Conservation (phyloP, 1,140 invertebrate species). For the Aphelinus certus region DNA sequence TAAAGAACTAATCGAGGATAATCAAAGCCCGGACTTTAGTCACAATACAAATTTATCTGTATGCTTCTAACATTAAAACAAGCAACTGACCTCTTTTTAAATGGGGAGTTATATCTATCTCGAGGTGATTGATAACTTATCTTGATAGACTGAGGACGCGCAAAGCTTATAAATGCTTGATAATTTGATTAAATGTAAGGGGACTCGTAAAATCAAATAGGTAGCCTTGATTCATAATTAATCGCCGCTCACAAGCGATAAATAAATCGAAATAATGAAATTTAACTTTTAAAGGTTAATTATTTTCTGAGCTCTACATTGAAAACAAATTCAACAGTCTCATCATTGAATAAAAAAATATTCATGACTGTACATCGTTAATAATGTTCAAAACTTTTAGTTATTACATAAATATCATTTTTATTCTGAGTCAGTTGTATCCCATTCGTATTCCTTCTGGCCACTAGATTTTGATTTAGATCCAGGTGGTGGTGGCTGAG, state of each 20-base stretch:
- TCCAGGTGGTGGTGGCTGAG: background rate
- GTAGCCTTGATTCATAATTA: constrained; percentile 1
- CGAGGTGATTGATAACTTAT: constrained; percentile 26
- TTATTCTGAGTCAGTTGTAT: constrained; percentile 49
- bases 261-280: constrained; percentile 13
- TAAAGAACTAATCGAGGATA: constrained; percentile 22
- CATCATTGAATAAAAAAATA: background rate
- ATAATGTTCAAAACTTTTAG: constrained; percentile 29
- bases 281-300: no score
- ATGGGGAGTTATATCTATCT: constrained; percentile 25
- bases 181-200: constrained; percentile 18
- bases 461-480: constrained; percentile 6
- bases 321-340: no score
- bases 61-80: constrained; percentile 24
- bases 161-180: constrained; percentile 36
- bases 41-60: constrained; percentile 9
- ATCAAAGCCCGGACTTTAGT: constrained; percentile 3
- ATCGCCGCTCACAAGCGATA: background rate
- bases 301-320: no score
- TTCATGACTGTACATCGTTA: constrained; percentile 39
- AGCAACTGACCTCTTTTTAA: constrained; percentile 28
- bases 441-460: constrained; percentile 42
- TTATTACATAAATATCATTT: constrained; percentile 35
- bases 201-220: background rate
- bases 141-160: constrained; percentile 27